Base-by-base conservation (phyloP, 2,113 vertebrate species). In the Dryoscopus gambensis region DNA sequence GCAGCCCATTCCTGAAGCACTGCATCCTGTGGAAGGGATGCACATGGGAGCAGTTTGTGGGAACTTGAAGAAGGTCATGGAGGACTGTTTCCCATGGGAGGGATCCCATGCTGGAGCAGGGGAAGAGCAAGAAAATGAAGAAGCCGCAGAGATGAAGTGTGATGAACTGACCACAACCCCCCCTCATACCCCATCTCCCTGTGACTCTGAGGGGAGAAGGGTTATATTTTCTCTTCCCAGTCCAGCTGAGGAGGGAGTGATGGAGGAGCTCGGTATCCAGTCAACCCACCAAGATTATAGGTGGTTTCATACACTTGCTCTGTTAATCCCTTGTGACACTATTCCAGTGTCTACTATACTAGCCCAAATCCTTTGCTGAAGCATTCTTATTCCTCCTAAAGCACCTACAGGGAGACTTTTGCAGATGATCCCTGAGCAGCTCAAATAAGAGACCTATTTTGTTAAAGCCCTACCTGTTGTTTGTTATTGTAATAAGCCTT, bases 401-500 rank as follows among this genome's bases (percentile, higher is more conserved):
- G 64, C 64, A 95, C 67, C 60, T 68, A 69, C 35, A 69, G 63
- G 37, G 23, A 85, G 70, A 64, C 40, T 92, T 92, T 60, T 76
- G 60, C 49, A 37, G 89, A 89, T 88, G 90, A 95, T 78, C 74
- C 83, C 68, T 19, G 37, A 91, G 84, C 78, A 94, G 84, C 65
- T 79, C 2, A 0, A 90, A 42, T 31, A 71, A 52, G 71, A 86
- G 59, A 70, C 57, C 60, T 42, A 39, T 87, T 96, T 90, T 68
- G 39, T 52, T 76, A 70, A 81, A 92, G 87, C 67, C 55, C 52
- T 78, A 93, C 91, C 92, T 95, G 80, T 86, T 96, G 88, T 95
- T 95, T 97, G 78, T 86, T 93, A 74, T 44, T 96, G 33, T 28
- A 89, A 90, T 69, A 92, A 94, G 75, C 86, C 90, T 70, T 23